Base-by-base conservation (phyloP, 1,140 invertebrate genomes). In the Platyscapa corneri region DNA sequence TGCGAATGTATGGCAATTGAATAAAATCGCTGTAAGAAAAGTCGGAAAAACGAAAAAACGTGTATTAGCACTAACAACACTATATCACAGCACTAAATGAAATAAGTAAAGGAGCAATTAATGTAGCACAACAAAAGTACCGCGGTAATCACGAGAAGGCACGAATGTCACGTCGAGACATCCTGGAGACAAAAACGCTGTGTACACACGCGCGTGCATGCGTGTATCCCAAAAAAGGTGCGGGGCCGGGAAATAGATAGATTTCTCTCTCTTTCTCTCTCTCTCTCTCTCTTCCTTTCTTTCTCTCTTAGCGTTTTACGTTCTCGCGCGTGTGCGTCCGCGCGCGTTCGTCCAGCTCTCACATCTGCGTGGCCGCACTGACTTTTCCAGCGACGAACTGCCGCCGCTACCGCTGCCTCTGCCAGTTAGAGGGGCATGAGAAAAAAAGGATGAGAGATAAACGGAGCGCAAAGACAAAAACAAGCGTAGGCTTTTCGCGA, bases 181-280 rank as follows among this genome's bases (percentile, higher is more conserved):
- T 39, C 20, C 20, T 74, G 37, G 37, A 18, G 70, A 74, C 70
- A 74, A 74, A 74, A 74, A 74, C 53, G 49, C 37, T 37, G 18
- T 34, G 30, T 27, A 42, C 32, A 60, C 70, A 74, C 70, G 39
- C 23, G n/a, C 30, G 60, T 65, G 46, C 70, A 53, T 75, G 81
- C 81, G 70, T 75, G 27, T 74, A 60, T 76, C 39, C 82, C 72
- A 76, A 83, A 83, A 83, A 83, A 83, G 82, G 82, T 56, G 74
- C 75, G 70, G 49, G 37, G 49, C 81, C 82, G 39, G 72, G 30
- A 37, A 53, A 83, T 37, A 74, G 70, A 49, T 70, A 49, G 70
- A 14, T 8, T 39, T 37, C 16, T 70, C 18, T 74, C 37, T 74
- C 23, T 74, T 53, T 37, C 82, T 37, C 67, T 65, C 37, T 64